Evolutionary conservation across 2,113 vertebrate species (phyloP).

Genomic region (Todiramphus saurophagus): DNA sequence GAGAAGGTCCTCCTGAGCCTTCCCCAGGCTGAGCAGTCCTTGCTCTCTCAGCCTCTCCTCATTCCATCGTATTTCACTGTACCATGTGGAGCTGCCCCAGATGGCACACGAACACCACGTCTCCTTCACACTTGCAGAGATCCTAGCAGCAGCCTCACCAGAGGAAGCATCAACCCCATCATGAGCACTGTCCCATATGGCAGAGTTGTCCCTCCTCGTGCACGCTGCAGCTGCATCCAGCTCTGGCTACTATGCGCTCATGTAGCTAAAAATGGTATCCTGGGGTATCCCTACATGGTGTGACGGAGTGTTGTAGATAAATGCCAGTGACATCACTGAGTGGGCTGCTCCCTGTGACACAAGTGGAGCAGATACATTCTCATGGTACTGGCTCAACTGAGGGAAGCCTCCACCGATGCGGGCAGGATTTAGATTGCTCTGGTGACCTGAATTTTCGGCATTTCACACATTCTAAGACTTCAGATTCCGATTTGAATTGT

Average conservation of each 20-base stretch:
- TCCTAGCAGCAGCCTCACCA: not conserved
- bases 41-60: not conserved
- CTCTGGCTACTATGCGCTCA: not conserved
- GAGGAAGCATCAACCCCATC: not conserved
- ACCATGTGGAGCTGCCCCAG: not conserved
- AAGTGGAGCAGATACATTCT: fast-evolving
- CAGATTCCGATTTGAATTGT: not conserved
- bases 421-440: not conserved
- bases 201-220: not conserved
- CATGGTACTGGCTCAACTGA: not conserved
- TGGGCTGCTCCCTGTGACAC: not conserved
- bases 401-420: not conserved
- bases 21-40: not conserved
- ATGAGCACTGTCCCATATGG: not conserved
- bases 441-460: not conserved
- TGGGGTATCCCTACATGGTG: not conserved
- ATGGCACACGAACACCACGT: not conserved
- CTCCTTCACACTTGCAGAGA: not conserved
- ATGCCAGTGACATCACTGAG: not conserved
- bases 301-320: not conserved
- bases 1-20: not conserved
- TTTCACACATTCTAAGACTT: not conserved
- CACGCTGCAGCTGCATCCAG: not conserved
- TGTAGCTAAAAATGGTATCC: not conserved
- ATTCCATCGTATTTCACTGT: not conserved